These are phyloP conservation scores for Semaprochilodus insignis DNA, from an alignment of 2,797 vertebrate species.

Conservation along the genomic window DNA sequence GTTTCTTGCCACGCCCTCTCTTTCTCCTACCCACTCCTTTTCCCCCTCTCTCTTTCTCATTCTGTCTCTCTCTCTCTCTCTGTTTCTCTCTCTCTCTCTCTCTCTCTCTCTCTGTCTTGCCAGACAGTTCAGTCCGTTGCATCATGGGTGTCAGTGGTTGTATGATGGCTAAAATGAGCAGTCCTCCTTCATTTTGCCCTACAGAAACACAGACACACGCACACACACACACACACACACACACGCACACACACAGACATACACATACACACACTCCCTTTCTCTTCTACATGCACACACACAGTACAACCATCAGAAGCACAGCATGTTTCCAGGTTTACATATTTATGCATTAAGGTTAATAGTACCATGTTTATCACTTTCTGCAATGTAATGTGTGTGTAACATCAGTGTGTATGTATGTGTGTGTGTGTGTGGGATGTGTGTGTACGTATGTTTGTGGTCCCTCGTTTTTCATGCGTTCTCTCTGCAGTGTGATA, in stretches of 20 bases:
- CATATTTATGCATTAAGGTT: too few relatives aligned
- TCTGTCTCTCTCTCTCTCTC: conserved; percentile 16
- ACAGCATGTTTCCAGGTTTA: too few relatives aligned
- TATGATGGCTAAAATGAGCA: conserved; percentile 46
- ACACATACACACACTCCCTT: too few relatives aligned
- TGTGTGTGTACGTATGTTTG: background rate
- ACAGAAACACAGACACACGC: background rate
- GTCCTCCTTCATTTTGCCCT: conserved; percentile 15
- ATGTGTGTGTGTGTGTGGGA: conserved; percentile 48
- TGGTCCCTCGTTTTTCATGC: background rate
- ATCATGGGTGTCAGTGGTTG: conserved; percentile 43
- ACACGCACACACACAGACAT: background rate
- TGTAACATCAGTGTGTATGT: background rate
- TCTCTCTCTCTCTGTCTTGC: conserved; percentile 20
- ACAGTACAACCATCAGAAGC: background rate
- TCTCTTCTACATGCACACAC: too few relatives aligned
- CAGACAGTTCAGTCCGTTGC: conserved; percentile 33
- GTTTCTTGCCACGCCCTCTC: background rate
- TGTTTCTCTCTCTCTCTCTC: too few relatives aligned
- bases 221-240: background rate
- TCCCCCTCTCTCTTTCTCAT: background rate
- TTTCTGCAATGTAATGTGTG: too few relatives aligned
- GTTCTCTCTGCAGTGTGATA: background rate
- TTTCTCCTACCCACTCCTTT: background rate
- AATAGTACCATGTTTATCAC: too few relatives aligned